Conservation (phyloP, 2,797 vertebrate species). For the Eupleurogrammus muticus region DNA sequence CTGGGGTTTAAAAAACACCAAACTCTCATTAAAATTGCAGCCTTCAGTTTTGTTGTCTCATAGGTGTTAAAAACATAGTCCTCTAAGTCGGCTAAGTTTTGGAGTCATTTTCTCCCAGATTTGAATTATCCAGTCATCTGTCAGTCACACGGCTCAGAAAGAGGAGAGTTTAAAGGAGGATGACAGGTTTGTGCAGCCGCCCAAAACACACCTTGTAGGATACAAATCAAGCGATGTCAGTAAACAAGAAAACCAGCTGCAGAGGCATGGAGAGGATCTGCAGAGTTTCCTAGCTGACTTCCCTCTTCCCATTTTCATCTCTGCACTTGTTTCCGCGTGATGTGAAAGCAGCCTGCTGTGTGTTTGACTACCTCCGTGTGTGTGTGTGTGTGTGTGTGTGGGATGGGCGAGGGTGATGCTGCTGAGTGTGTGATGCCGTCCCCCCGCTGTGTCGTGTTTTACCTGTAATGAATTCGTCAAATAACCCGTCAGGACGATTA, state of each 20-base stretch:
- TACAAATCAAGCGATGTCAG: conserved; percentile 63
- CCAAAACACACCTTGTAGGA: conserved; percentile 59
- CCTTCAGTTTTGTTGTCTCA: background rate
- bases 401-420: conserved; percentile 31
- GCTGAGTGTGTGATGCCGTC: conserved; percentile 34
- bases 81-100: conserved; percentile 31
- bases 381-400: conserved; percentile 37
- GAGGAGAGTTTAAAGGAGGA: conserved; percentile 57
- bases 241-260: conserved; percentile 55
- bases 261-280: conserved; percentile 41
- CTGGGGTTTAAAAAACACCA: background rate
- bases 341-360: conserved; percentile 70
- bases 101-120: conserved; percentile 40
- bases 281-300: conserved; percentile 45
- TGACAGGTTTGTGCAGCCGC: conserved; percentile 58
- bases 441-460: conserved; percentile 42
- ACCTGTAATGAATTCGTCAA: conserved; percentile 71
- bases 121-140: conserved; percentile 49
- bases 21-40: background rate
- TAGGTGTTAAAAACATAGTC: conserved; percentile 34
- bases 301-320: conserved; percentile 56
- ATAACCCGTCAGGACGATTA: conserved; percentile 48
- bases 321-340: conserved; percentile 53
- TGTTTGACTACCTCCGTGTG: conserved; percentile 70
- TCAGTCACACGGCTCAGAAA: conserved; percentile 58